phyloP scores from a whole-genome alignment of 2,797 vertebrate species.

The Squalus acanthias region DNA sequence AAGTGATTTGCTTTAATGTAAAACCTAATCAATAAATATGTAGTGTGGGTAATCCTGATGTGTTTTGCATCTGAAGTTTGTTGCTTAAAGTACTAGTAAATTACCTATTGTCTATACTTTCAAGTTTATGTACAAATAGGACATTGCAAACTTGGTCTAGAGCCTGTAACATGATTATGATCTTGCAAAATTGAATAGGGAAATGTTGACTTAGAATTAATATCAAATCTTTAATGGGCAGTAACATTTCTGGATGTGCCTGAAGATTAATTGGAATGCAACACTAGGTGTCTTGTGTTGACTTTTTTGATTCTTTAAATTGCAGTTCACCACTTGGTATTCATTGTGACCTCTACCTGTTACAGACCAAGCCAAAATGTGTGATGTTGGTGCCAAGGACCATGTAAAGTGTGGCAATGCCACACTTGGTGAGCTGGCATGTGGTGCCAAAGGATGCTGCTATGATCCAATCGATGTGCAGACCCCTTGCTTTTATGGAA shows the following conservation, averaged over 20 bases:
- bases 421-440: background rate
- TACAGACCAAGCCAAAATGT: background rate
- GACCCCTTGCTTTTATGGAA: constrained; percentile 27
- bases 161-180: no score
- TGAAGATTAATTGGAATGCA: background rate
- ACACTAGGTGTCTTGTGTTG: background rate
- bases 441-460: background rate
- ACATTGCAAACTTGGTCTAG: no score
- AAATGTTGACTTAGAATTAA: no score
- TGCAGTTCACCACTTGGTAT: background rate
- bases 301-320: background rate
- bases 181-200: no score
- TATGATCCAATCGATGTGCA: background rate
- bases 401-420: background rate
- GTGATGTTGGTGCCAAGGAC: background rate
- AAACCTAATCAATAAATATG: no score
- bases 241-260: background rate
- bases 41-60: no score
- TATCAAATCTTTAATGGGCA: background rate
- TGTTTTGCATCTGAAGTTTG: no score
- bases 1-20: no score
- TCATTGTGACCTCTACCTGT: background rate
- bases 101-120: no score
- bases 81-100: no score
- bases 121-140: no score